phyloP scores from a whole-genome alignment of 2,797 vertebrate species.

The Hapalemur alaotrensis region DNA sequence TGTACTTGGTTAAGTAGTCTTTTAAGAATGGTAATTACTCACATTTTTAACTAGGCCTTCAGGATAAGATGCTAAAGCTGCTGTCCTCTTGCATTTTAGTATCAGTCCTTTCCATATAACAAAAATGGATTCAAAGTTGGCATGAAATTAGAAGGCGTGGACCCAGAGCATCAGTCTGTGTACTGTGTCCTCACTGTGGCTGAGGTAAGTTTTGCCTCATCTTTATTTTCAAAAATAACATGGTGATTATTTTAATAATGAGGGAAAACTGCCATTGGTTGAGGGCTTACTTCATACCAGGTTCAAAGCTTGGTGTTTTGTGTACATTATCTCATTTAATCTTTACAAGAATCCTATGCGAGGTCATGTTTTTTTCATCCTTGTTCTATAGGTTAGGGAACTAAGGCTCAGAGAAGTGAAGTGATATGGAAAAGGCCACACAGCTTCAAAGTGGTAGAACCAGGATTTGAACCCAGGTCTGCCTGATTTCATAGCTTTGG shows the following conservation, averaged over 20 bases:
- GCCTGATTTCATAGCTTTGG: neutral
- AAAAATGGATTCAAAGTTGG: constrained; percentile 91
- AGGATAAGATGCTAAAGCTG: constrained; percentile 1
- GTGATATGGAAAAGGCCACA: neutral
- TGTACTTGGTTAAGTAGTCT: neutral
- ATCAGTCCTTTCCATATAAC: constrained; percentile 90
- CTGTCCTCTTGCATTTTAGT: constrained; percentile 80
- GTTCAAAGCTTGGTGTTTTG: neutral
- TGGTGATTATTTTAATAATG: neutral
- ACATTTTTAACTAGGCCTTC: neutral
- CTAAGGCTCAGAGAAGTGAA: neutral
- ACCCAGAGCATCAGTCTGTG: constrained; percentile 90
- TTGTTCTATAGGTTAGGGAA: neutral
- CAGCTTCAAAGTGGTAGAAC: neutral
- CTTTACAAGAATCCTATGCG: neutral
- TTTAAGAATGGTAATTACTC: neutral
- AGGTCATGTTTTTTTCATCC: neutral
- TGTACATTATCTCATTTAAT: neutral
- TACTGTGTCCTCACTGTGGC: constrained; percentile 89
- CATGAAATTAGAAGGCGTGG: constrained; percentile 90
- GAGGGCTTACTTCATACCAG: neutral
- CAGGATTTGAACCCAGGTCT: neutral
- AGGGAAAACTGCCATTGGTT: neutral
- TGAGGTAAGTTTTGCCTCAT: constrained; percentile 83
- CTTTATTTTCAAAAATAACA: neutral